Percentiles rank a stretch among this genome's conserved stretches.
These are phyloP conservation scores for Epiblema foenella DNA, from an alignment of 2,888 invertebrate species.

Conservation along the genomic window DNA sequence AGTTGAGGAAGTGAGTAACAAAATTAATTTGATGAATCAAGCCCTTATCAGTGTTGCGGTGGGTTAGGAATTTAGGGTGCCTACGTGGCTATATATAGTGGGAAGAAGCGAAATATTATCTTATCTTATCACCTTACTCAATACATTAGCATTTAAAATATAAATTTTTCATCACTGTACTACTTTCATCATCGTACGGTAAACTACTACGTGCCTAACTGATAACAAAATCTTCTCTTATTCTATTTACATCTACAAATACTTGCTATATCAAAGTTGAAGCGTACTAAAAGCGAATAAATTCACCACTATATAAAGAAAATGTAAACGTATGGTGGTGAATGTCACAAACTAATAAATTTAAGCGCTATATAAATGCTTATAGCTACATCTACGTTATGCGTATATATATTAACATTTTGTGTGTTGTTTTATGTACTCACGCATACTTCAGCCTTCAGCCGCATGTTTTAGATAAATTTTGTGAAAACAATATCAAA, in stretches of 20 bases:
- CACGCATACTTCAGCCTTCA: conserved; percentile 90
- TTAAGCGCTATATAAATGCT: conserved; percentile 27
- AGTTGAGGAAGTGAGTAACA: conserved; percentile 67
- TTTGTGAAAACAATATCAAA: conserved; percentile 67
- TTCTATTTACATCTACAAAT: conserved; percentile 28
- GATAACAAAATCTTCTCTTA: not conserved
- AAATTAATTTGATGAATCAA: conserved; percentile 66
- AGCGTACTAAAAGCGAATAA: conserved; percentile 41
- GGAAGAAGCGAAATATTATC: conserved; percentile 26
- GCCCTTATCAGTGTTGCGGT: conserved; percentile 60
- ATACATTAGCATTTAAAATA: conserved; percentile 26
- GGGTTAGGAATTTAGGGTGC: conserved; percentile 44
- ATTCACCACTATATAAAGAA: conserved; percentile 29
- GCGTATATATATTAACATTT: conserved; percentile 26
- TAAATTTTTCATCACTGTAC: not conserved
- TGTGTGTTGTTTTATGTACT: conserved; percentile 75
- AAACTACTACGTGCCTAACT: conserved; percentile 16
- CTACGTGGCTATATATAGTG: conserved; percentile 40
- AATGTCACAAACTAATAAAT: conserved; percentile 27
- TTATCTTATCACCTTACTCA: conserved; percentile 8
- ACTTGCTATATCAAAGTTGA: conserved; percentile 31
- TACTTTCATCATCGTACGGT: not conserved
- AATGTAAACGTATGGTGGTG: conserved; percentile 15
- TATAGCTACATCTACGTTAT: conserved; percentile 32
- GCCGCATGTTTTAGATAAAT: conserved; percentile 80